Conservation (phyloP, 2,113 vertebrate species). For the Sturnus vulgaris region DNA sequence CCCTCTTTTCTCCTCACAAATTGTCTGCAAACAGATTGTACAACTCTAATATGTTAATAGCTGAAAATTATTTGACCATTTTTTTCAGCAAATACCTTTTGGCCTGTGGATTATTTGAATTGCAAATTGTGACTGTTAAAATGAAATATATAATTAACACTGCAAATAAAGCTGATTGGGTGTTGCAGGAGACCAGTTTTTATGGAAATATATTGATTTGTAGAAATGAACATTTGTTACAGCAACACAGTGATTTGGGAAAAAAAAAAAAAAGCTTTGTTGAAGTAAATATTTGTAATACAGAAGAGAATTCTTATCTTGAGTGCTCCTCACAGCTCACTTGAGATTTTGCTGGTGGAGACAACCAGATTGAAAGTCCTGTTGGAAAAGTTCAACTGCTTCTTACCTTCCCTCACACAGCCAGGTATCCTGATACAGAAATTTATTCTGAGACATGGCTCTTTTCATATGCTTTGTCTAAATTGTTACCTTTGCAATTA, state of each 20-base stretch:
- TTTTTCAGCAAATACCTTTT: constrained; percentile 33
- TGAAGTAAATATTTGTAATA: neutral
- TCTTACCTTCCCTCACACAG: neutral
- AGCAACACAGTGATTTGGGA: neutral
- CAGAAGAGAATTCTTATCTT: neutral
- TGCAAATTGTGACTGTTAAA: constrained; percentile 15
- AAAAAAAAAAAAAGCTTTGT: neutral
- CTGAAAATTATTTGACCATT: constrained; percentile 25
- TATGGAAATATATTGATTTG: neutral
- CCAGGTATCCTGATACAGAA: neutral
- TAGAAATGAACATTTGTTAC: neutral
- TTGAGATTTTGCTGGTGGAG: neutral
- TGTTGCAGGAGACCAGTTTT: neutral
- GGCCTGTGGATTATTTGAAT: constrained; percentile 25
- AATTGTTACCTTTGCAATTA: neutral
- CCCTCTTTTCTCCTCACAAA: constrained; percentile 19
- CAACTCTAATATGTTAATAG: constrained; percentile 8
- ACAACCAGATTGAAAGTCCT: neutral
- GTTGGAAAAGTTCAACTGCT: neutral
- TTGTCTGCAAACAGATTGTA: constrained; percentile 42
- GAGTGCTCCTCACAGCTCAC: neutral
- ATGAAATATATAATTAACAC: constrained; percentile 23
- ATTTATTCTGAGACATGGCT: neutral
- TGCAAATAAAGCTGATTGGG: constrained; percentile 4
- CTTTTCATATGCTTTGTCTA: neutral